Percentiles rank a stretch among this genome's conserved stretches.
Evolutionary conservation across 2,888 invertebrate genomes (phyloP).

Genomic region (Parochlus steinenii): DNA sequence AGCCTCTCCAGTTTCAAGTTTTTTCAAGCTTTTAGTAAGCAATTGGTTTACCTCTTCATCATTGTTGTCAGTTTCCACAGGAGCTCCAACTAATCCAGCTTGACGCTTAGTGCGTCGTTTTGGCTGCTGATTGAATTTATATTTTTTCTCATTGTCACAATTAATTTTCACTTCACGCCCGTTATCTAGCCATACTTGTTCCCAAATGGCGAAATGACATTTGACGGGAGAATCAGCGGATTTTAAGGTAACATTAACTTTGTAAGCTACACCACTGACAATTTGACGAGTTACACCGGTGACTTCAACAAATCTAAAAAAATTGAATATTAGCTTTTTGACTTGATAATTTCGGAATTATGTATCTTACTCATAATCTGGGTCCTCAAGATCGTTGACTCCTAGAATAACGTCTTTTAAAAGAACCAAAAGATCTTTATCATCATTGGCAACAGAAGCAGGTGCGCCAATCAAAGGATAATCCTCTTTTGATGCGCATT

Average conservation of each 20-base stretch:
- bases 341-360: too few species aligned
- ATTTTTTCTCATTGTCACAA: constrained; percentile 23
- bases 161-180: constrained; percentile 28
- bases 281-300: constrained; percentile 33
- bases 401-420: constrained; percentile 6
- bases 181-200: constrained; percentile 35
- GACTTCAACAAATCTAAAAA: too few species aligned
- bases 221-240: constrained; percentile 21
- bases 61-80: neutral
- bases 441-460: neutral
- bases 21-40: constrained; percentile 17
- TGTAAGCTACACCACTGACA: constrained; percentile 37
- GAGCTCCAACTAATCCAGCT: constrained; percentile 1
- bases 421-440: constrained; percentile 5
- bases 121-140: constrained; percentile 13
- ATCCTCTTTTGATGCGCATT: neutral
- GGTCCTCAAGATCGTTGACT: constrained; percentile 10
- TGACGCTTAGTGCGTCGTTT: neutral
- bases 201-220: constrained; percentile 34
- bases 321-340: too few species aligned
- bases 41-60: constrained; percentile 1
- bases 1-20: constrained; percentile 23
- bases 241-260: constrained; percentile 37
- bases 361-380: constrained; percentile 7
- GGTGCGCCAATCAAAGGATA: neutral